Evolutionary conservation across 2,888 invertebrate genomes (phyloP), one percentile per base, ranked within the genome.

Genomic region (Strigamia crassipes): DNA sequence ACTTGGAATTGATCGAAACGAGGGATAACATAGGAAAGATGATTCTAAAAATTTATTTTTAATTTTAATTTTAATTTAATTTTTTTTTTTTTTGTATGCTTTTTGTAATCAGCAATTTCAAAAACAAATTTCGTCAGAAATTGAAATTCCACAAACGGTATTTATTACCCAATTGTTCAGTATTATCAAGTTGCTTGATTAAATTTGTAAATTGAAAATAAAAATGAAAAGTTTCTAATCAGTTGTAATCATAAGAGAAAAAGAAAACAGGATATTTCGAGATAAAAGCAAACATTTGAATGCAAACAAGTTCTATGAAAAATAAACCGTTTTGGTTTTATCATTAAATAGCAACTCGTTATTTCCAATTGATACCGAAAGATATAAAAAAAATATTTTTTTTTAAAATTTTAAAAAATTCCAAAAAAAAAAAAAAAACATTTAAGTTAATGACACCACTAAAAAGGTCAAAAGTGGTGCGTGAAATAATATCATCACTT

Each of bases 401-500:
- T n/a, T n/a, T n/a, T 10, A 5, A 23, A 66, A 23, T 18, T n/a
- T n/a, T 6, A 66, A 66, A 66, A 18, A 66, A 10, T 41, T n/a
- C n/a, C 6, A 41, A 46, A 46, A n/a, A 10, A n/a, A 3, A 66
- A 66, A 66, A 66, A 66, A 23, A 21, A 23, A n/a, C 13, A 66
- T 66, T 66, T 66, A 18, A 66, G 61, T 66, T 66, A 66, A 66
- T 66, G 61, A 66, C 61, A 66, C 21, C 61, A 66, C 18, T 61
- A 61, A 61, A 46, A 66, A 66, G 61, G 61, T 66, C 61, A 66
- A 66, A 66, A 66, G 21, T 5, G 61, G 21, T 66, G 61, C 61
- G 21, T 66, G 61, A 66, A 66, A 66, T 66, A 66, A 66, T 66
- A 66, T 66, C 61, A 18, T 23, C 61, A 66, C 61, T 66, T 66